phyloP scores from a whole-genome alignment of 2,113 vertebrate species.

The Scopus umbretta region DNA sequence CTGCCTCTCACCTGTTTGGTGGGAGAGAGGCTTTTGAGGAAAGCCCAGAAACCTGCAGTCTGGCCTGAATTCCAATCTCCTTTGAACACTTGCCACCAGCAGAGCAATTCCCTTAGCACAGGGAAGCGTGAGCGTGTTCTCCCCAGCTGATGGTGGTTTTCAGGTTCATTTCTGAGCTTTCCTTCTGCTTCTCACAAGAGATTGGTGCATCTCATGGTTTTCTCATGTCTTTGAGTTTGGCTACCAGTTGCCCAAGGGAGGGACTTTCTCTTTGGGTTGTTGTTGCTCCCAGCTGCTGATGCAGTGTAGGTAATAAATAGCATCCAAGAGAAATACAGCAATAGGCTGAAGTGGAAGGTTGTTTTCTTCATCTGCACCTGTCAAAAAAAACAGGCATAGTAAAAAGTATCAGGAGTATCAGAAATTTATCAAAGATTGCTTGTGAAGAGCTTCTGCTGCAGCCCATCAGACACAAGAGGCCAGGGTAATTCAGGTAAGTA shows the following conservation, averaged over 20 bases:
- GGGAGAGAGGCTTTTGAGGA: neutral
- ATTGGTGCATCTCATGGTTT: neutral
- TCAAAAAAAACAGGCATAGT: neutral
- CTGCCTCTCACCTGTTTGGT: neutral
- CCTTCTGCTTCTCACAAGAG: neutral
- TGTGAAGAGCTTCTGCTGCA: neutral
- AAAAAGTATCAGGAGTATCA: neutral
- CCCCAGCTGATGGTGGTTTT: neutral
- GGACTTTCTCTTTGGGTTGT: neutral
- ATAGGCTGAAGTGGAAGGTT: neutral
- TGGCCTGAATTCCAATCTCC: neutral
- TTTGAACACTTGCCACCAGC: neutral
- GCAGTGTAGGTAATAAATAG: neutral
- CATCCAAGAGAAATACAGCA: neutral
- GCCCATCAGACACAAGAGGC: neutral
- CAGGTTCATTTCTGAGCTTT: neutral
- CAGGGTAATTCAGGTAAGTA: neutral
- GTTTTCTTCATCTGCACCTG: neutral
- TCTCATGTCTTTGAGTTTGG: neutral
- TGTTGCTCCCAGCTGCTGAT: neutral
- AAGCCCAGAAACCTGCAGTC: neutral
- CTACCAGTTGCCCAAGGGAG: neutral
- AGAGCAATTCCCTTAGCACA: neutral
- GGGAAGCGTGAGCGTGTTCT: fast-evolving
- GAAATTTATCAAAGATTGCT: neutral